phyloP scores from a whole-genome alignment of 2,113 vertebrate species.

The Labrus mixtus region DNA sequence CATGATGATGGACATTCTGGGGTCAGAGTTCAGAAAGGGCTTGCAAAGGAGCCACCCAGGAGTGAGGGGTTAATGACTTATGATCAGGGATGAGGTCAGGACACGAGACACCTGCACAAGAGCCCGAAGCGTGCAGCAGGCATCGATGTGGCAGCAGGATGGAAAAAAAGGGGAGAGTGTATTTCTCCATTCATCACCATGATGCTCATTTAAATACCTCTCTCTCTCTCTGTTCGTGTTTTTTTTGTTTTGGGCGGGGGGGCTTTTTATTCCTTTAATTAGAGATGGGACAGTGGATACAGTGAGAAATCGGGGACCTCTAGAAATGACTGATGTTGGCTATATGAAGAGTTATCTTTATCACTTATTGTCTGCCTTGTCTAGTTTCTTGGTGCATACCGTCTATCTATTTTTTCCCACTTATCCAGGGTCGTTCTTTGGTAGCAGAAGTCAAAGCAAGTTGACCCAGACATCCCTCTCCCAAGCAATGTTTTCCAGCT shows the following conservation, averaged over 20 bases:
- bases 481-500: no score
- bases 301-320: no score
- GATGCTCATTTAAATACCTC: not conserved
- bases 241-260: not conserved
- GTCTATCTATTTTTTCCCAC: no score
- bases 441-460: no score
- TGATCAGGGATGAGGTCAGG: conserved; percentile 58
- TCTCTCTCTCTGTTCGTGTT: not conserved
- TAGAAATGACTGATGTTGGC: no score
- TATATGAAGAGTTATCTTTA: no score
- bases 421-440: no score
- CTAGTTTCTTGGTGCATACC: no score
- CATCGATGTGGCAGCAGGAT: conserved; percentile 17
- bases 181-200: conserved; percentile 31
- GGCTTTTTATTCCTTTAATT: no score
- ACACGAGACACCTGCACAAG: conserved; percentile 72
- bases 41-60: conserved; percentile 67
- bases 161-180: not conserved
- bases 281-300: no score
- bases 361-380: no score
- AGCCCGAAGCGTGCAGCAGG: conserved; percentile 60
- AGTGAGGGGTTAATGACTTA: conserved; percentile 66
- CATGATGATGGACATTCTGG: conserved; percentile 62
- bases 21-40: conserved; percentile 64
- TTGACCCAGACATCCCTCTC: no score